These are phyloP conservation scores for Gryllus longicercus DNA, from an alignment of 2,888 invertebrate genomes.

Conservation along the genomic window DNA sequence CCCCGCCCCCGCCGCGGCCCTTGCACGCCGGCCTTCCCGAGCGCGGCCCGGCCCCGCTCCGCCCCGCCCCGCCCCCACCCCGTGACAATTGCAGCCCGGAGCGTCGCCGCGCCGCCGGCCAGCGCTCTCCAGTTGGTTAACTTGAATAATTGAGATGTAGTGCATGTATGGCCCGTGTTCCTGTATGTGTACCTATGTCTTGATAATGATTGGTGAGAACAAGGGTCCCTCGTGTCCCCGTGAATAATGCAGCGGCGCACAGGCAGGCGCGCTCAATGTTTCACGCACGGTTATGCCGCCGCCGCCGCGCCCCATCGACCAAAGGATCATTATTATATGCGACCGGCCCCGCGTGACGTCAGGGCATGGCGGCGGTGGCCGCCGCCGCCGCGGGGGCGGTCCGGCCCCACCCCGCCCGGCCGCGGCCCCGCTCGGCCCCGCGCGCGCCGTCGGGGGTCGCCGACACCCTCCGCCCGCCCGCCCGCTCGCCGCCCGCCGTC, in stretches of 20 bases:
- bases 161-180: conserved; percentile 26
- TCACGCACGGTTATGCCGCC: conserved; percentile 22
- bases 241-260: conserved; percentile 22
- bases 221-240: conserved; percentile 29
- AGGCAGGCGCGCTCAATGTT: conserved; percentile 30
- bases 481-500: not conserved
- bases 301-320: not conserved
- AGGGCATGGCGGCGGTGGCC: not conserved
- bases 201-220: conserved; percentile 35
- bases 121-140: conserved; percentile 11
- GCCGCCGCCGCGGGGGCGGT: not conserved
- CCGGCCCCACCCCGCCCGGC: not conserved
- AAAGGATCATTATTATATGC: conserved; percentile 12
- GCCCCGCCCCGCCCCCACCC: not conserved
- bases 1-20: not conserved
- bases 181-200: conserved; percentile 35
- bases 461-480: not conserved
- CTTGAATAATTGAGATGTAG: conserved; percentile 31
- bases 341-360: not conserved
- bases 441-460: not conserved
- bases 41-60: not conserved
- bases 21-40: not conserved
- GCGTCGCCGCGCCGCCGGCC: conserved; percentile 9
- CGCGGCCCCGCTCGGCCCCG: not conserved
- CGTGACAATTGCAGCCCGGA: not conserved